A percentile compares a stretch with the other conserved stretches of the same genome.
phyloP scores from a whole-genome alignment of 2,888 invertebrate genomes.

The Mesorhabditis sp. region DNA sequence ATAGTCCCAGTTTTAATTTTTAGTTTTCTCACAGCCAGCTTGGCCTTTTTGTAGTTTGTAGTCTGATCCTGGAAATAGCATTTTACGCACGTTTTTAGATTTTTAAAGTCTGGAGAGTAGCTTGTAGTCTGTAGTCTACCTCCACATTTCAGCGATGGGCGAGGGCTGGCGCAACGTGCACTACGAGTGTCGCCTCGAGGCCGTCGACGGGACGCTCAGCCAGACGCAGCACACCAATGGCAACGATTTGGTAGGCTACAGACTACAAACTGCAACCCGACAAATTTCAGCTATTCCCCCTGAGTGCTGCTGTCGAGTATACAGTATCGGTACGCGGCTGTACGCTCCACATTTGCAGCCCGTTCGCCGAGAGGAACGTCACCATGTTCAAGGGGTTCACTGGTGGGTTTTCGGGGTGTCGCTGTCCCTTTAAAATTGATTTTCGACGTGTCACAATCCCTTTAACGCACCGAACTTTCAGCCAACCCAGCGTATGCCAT shows the following conservation, averaged over 20 bases:
- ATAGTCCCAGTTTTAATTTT: too few relatives aligned
- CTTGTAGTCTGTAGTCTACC: too few relatives aligned
- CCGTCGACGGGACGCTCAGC: not conserved
- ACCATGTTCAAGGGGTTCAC: not conserved
- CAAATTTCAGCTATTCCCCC: not conserved
- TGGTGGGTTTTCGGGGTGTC: not conserved
- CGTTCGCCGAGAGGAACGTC: not conserved
- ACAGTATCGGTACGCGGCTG: not conserved
- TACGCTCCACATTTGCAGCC: conserved; percentile 1
- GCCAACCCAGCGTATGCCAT: not conserved
- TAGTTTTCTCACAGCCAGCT: too few relatives aligned
- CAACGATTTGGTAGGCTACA: not conserved
- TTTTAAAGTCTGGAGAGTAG: too few relatives aligned
- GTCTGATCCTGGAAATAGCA: too few relatives aligned
- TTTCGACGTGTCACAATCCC: not conserved
- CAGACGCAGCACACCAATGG: not conserved
- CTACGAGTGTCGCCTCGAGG: not conserved
- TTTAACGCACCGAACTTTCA: not conserved
- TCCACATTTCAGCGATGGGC: not conserved
- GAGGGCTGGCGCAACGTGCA: not conserved
- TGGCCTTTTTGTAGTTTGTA: too few relatives aligned
- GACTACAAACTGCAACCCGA: not conserved
- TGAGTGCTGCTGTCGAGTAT: not conserved
- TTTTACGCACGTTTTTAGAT: too few relatives aligned
- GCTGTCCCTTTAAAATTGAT: too few relatives aligned